Conservation (phyloP, 2,113 vertebrate genomes). For the Carassius gibelio region DNA sequence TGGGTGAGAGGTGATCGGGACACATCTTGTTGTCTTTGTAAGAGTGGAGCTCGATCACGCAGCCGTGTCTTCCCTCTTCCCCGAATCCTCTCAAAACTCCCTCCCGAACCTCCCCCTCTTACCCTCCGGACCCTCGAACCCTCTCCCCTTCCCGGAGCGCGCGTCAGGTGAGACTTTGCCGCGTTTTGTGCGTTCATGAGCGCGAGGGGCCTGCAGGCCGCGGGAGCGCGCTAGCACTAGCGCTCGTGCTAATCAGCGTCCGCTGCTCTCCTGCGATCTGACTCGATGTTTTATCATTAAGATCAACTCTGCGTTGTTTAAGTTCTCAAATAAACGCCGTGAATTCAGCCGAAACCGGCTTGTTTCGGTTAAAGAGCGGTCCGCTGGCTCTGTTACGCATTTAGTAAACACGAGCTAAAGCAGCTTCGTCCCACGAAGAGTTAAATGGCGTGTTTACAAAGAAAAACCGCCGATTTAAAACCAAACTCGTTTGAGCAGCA, state of each 20-base stretch:
- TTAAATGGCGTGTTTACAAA: background rate
- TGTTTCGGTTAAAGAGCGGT: background rate
- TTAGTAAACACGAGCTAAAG: slow-evolving; percentile 11
- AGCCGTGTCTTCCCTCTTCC: slow-evolving; percentile 81
- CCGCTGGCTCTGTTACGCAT: background rate
- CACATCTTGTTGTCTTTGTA: slow-evolving; percentile 60
- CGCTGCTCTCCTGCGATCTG: background rate
- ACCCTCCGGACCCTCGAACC: slow-evolving; percentile 81
- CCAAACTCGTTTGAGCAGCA: rapidly evolving
- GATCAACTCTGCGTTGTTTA: background rate
- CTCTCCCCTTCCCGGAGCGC: slow-evolving; percentile 74
- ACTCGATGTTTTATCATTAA: rapidly evolving
- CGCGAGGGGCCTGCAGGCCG: slow-evolving; percentile 25
- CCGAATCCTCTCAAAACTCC: slow-evolving; percentile 82
- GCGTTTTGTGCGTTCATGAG: background rate
- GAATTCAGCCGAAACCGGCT: rapidly evolving
- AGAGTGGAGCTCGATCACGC: slow-evolving; percentile 79
- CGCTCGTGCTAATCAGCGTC: background rate
- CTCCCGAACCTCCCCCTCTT: slow-evolving; percentile 81
- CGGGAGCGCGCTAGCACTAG: background rate
- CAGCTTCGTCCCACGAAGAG: too few species aligned
- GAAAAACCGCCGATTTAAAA: background rate
- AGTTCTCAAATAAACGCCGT: background rate
- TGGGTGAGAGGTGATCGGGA: slow-evolving; percentile 56
- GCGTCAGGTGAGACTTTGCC: slow-evolving; percentile 44